Conservation (phyloP, 2,797 vertebrate genomes). For the Ciconia nigra region DNA sequence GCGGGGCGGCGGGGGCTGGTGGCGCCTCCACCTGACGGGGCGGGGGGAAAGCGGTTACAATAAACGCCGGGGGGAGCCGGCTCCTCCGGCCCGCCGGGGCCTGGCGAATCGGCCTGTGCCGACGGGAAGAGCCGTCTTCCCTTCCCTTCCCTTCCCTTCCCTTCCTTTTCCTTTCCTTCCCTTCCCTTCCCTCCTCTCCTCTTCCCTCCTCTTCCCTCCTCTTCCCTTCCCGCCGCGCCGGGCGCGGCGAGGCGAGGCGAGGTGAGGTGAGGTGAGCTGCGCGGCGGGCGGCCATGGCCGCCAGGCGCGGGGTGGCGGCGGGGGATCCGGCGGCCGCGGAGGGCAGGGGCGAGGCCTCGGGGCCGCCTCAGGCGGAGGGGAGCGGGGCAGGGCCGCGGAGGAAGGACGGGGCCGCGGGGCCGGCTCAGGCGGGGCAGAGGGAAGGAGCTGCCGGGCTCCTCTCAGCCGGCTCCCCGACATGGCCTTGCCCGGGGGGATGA, state of each 20-base stretch:
- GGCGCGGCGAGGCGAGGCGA: neutral
- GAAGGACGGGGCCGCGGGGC: neutral
- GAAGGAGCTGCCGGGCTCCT: neutral
- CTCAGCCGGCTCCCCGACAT: fast-evolving
- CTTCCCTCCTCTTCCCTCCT: too few species aligned
- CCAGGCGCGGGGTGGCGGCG: neutral
- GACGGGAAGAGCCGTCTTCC: neutral
- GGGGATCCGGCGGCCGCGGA: too few species aligned
- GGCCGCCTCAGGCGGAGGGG: too few species aligned
- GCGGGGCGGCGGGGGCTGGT: neutral
- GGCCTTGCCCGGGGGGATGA: neutral
- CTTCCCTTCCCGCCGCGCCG: too few species aligned
- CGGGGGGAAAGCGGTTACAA: too few species aligned
- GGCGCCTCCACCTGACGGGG: too few species aligned
- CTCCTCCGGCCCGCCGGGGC: neutral
- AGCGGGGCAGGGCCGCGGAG: too few species aligned
- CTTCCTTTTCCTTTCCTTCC: too few species aligned
- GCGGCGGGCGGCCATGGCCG: neutral
- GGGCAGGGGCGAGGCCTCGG: too few species aligned
- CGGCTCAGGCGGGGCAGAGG: neutral
- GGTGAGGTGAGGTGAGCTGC: neutral
- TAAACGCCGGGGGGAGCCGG: too few species aligned
- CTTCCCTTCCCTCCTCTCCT: too few species aligned
- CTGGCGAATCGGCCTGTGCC: neutral
- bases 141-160: too few species aligned